These are phyloP conservation scores for Aquatica leii DNA, from an alignment of 2,888 invertebrate species.

Conservation along the genomic window DNA sequence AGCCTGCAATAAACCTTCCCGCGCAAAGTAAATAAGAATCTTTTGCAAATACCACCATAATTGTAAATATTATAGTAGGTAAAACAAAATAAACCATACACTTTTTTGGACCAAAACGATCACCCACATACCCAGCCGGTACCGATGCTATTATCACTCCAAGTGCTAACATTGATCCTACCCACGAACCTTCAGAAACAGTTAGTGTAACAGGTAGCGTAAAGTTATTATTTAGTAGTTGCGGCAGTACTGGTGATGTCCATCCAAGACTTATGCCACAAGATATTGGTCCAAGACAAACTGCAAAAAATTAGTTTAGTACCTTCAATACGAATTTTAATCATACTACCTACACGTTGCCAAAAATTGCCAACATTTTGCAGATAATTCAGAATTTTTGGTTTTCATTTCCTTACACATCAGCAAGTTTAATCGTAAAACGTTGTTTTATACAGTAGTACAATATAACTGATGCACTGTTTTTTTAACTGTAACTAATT, in stretches of 20 bases:
- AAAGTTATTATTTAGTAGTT: conserved; percentile 60
- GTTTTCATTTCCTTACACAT: too few species aligned
- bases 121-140: conserved; percentile 73
- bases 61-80: conserved; percentile 70
- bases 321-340: neutral
- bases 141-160: conserved; percentile 77
- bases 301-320: conserved; percentile 64
- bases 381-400: too few species aligned
- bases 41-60: conserved; percentile 61
- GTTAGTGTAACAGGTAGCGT: conserved; percentile 47
- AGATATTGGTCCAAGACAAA: conserved; percentile 72
- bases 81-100: conserved; percentile 69
- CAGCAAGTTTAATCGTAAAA: too few species aligned
- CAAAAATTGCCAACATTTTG: conserved; percentile 18
- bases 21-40: conserved; percentile 14
- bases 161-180: conserved; percentile 74
- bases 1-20: conserved; percentile 76
- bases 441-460: too few species aligned
- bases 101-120: conserved; percentile 72
- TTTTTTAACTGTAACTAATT: too few species aligned
- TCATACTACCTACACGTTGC: conserved; percentile 19
- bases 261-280: conserved; percentile 78
- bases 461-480: too few species aligned
- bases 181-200: conserved; percentile 65
- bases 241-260: conserved; percentile 78